Evolutionary conservation across 1,140 invertebrate species (phyloP).

Genomic region (Eriocheir sinensis): DNA sequence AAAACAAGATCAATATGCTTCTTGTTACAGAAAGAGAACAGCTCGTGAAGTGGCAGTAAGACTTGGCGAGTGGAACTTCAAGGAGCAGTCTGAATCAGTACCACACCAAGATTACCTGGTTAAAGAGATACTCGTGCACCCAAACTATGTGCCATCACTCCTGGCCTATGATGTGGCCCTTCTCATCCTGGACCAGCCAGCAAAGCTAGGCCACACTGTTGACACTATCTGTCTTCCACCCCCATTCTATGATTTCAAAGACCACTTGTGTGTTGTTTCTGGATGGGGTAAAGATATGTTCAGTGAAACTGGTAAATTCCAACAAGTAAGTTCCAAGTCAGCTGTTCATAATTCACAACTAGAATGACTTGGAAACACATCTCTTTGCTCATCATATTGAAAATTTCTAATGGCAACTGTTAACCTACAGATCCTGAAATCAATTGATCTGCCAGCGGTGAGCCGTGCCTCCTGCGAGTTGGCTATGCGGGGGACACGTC

Average conservation of each 20-base stretch:
- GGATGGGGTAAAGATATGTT: conserved; percentile 55
- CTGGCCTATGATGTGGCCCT: conserved; percentile 92
- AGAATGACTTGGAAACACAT: background rate
- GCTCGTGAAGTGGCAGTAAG: conserved; percentile 61
- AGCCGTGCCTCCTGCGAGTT: conserved; percentile 82
- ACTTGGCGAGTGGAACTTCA: conserved; percentile 76
- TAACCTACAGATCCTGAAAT: conserved; percentile 89
- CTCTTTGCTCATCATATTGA: background rate
- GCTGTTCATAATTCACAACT: background rate
- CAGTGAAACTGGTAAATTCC: conserved; percentile 35
- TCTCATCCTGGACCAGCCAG: conserved; percentile 85
- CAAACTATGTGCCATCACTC: conserved; percentile 84
- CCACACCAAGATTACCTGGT: conserved; percentile 79
- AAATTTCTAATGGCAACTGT: background rate
- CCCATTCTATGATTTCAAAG: conserved; percentile 82
- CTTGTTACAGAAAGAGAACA: background rate
- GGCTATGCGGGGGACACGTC: conserved; percentile 82
- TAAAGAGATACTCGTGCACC: conserved; percentile 86
- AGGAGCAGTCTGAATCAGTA: conserved; percentile 56
- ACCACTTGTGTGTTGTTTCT: background rate
- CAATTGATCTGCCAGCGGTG: conserved; percentile 81
- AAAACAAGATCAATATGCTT: conserved; percentile 78
- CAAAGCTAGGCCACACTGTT: conserved; percentile 91
- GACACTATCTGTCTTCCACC: conserved; percentile 87
- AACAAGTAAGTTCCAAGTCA: conserved; percentile 31